Conservation (phyloP, 35 echinoderm and acorn worm genomes). For the Lytechinus variegatus region DNA sequence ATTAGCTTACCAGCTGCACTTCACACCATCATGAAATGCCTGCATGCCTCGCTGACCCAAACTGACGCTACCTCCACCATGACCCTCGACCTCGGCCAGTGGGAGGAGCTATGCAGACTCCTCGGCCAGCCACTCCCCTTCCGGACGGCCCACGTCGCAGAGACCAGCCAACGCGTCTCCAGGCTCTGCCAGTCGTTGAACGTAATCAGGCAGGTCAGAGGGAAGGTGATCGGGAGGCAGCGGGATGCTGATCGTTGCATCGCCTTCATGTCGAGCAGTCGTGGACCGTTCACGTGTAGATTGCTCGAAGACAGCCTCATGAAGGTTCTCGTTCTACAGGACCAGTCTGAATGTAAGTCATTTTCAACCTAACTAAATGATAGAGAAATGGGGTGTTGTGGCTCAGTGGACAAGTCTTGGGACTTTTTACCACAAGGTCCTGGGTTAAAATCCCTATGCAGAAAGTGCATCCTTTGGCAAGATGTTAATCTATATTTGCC, state of each 20-base stretch:
- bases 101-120: constrained; percentile 5
- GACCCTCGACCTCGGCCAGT: constrained; percentile 32
- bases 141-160: background rate
- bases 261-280: background rate
- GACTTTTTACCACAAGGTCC: too few relatives aligned
- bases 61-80: constrained; percentile 3
- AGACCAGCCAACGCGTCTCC: constrained; percentile 45
- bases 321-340: background rate
- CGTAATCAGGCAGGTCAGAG: constrained; percentile 7
- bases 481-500: too few relatives aligned
- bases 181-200: constrained; percentile 50
- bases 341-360: background rate
- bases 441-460: too few relatives aligned
- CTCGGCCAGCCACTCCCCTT: constrained; percentile 64
- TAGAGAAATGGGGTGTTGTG: background rate
- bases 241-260: constrained; percentile 20
- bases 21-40: constrained; percentile 67
- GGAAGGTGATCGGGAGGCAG: background rate
- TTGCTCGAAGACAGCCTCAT: background rate
- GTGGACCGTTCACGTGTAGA: background rate
- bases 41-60: constrained; percentile 58
- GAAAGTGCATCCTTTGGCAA: too few relatives aligned
- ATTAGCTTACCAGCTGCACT: constrained; percentile 76
- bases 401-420: too few relatives aligned
- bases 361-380: background rate